A percentile compares a stretch with the other conserved stretches of the same genome.
These are phyloP conservation scores for Gopherus evgoodei DNA, from an alignment of 2,113 vertebrate genomes.

Conservation along the genomic window DNA sequence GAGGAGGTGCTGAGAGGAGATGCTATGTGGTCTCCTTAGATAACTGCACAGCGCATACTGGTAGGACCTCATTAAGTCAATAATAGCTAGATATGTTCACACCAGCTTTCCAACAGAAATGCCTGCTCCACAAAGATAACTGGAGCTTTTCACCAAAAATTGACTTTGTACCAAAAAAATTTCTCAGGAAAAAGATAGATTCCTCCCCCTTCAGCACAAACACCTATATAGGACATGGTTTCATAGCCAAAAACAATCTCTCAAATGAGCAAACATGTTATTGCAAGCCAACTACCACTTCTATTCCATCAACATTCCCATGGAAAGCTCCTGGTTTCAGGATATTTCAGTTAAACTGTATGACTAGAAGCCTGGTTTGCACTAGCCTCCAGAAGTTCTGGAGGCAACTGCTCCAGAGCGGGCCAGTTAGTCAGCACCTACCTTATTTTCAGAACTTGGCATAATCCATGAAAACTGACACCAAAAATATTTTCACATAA, in stretches of 20 bases:
- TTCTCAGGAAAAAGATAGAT: neutral
- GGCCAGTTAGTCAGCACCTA: slow-evolving; percentile 12
- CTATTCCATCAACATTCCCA: slow-evolving; percentile 9
- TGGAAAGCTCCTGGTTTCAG: slow-evolving; percentile 15
- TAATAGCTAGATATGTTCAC: slow-evolving; percentile 52
- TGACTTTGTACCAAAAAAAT: neutral
- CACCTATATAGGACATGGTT: slow-evolving; percentile 25
- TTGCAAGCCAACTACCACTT: slow-evolving; percentile 54
- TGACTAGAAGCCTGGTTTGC: neutral
- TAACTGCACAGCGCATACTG: slow-evolving; percentile 51
- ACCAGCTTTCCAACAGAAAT: slow-evolving; percentile 49
- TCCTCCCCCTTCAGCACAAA: neutral
- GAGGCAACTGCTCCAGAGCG: slow-evolving; percentile 23
- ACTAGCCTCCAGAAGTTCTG: neutral
- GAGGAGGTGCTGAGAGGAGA: slow-evolving; percentile 63
- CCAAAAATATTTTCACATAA: slow-evolving; percentile 63
- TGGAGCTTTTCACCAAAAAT: slow-evolving; percentile 13
- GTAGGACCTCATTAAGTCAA: slow-evolving; percentile 57
- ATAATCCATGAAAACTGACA: slow-evolving; percentile 41
- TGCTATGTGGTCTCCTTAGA: slow-evolving; percentile 56
- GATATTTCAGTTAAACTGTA: neutral
- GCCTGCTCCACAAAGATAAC: slow-evolving; percentile 22
- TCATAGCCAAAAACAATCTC: slow-evolving; percentile 46
- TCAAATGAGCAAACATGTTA: slow-evolving; percentile 38
- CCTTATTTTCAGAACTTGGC: slow-evolving; percentile 54